These are phyloP conservation scores for Thymelicus sylvestris DNA, from an alignment of 2,888 invertebrate genomes.

Conservation along the genomic window DNA sequence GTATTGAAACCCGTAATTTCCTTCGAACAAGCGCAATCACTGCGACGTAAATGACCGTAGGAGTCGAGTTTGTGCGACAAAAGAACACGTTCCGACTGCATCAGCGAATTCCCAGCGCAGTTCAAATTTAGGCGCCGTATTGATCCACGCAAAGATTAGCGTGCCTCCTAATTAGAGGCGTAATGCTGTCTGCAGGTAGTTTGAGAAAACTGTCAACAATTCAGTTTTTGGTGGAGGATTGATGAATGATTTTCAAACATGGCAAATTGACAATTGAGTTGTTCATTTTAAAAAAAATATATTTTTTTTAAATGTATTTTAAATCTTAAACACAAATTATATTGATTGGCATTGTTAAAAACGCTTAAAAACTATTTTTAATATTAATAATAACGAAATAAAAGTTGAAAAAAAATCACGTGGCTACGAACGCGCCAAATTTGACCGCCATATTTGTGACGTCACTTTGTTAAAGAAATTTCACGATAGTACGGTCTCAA, in stretches of 20 bases:
- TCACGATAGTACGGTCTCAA: no score
- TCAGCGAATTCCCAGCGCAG: slow-evolving; percentile 12
- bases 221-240: not conserved
- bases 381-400: no score
- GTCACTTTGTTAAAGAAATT: no score
- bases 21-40: slow-evolving; percentile 30
- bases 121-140: slow-evolving; percentile 45
- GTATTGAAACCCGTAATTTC: slow-evolving; percentile 29
- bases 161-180: slow-evolving; percentile 70
- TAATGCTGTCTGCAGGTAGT: slow-evolving; percentile 70
- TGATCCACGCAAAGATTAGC: slow-evolving; percentile 68
- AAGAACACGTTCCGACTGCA: slow-evolving; percentile 30
- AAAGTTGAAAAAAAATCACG: no score
- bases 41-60: slow-evolving; percentile 31
- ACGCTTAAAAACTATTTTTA: no score
- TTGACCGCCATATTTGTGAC: no score
- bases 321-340: no score
- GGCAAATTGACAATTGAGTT: not conserved
- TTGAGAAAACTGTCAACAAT: slow-evolving; percentile 57
- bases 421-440: no score
- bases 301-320: no score
- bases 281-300: no score
- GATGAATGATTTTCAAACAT: not conserved
- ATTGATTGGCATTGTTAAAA: no score
- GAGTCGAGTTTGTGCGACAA: slow-evolving; percentile 26